Evolutionary conservation across 92 coral and sea anemone species (phyloP).

Genomic region (Actinernus sp.): DNA sequence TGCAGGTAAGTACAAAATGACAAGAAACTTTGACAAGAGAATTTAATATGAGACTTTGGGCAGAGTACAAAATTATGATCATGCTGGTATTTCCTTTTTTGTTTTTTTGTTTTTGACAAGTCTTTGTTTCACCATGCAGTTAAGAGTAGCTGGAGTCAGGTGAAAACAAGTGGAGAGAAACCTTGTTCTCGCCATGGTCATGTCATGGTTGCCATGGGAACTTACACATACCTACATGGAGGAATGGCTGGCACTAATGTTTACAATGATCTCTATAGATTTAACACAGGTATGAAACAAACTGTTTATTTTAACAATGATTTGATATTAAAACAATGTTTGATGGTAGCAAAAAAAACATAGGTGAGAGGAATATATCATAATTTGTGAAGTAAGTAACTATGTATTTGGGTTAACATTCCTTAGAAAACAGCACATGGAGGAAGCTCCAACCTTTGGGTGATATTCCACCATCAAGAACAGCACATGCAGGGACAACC

Average conservation of each 20-base stretch:
- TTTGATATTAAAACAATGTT: no score
- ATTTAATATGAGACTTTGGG: no score
- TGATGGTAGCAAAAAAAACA: no score
- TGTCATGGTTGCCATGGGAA: constrained; percentile 87
- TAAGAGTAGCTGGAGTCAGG: constrained; percentile 75
- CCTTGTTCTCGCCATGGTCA: constrained; percentile 94
- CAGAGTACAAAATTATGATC: no score
- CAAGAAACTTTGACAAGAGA: no score
- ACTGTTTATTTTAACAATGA: neutral
- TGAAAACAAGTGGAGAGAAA: constrained; percentile 58
- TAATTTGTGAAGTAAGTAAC: no score
- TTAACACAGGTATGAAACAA: constrained; percentile 65
- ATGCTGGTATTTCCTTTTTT: no score
- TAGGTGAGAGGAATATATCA: no score
- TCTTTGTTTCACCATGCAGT: no score
- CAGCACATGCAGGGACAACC: constrained; percentile 92
- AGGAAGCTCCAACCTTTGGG: constrained; percentile 67
- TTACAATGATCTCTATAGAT: constrained; percentile 80
- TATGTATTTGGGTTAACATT: no score
- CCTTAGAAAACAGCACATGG: constrained; percentile 78
- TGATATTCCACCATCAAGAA: constrained; percentile 71
- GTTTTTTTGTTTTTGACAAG: no score
- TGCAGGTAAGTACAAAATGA: no score
- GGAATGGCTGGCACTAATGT: constrained; percentile 96
- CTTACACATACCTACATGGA: constrained; percentile 87